These are phyloP conservation scores for Rhaphigaster nebulosa DNA, from an alignment of 2,888 invertebrate species.

Conservation along the genomic window DNA sequence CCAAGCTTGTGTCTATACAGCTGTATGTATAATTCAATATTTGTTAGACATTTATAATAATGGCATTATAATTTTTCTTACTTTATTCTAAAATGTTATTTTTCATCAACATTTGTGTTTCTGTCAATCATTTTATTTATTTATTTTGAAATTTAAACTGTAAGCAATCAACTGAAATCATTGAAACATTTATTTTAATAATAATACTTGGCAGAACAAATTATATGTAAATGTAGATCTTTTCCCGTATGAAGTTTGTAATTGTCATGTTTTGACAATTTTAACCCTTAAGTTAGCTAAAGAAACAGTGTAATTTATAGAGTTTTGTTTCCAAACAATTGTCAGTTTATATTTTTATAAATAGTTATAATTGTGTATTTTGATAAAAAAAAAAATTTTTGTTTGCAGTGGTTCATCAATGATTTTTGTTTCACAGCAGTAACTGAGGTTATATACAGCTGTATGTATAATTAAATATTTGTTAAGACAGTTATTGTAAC, in stretches of 20 bases:
- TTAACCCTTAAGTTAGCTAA: background rate
- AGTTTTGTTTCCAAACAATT: background rate
- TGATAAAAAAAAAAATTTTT: background rate
- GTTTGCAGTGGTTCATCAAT: background rate
- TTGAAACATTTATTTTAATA: background rate
- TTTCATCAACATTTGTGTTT: background rate
- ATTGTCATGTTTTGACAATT: background rate
- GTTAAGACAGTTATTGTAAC: background rate
- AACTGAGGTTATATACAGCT: background rate
- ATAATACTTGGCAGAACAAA: background rate
- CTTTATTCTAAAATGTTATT: background rate
- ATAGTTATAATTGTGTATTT: background rate
- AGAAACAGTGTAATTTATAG: background rate
- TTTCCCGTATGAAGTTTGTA: background rate
- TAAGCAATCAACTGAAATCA: background rate
- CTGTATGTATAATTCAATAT: background rate
- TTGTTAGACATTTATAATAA: background rate
- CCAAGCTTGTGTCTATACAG: background rate
- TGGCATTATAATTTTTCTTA: background rate
- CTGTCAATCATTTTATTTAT: background rate
- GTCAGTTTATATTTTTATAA: background rate
- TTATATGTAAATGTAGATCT: background rate
- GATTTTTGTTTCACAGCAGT: background rate
- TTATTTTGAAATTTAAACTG: background rate
- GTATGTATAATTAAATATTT: background rate